phyloP scores from a whole-genome alignment of 1,140 invertebrate species.

The Hydropsyche tenuis region DNA sequence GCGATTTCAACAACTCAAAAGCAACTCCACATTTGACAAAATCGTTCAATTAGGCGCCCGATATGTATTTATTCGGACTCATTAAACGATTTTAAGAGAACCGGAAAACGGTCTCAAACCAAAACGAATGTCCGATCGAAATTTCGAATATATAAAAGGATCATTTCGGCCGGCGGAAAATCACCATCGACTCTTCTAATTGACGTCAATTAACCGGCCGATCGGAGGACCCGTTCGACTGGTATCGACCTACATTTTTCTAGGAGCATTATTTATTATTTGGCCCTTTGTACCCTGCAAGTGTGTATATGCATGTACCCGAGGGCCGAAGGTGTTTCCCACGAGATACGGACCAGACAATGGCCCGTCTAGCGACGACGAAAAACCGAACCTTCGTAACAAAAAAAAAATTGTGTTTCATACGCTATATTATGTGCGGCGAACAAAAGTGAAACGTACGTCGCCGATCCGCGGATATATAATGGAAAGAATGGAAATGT shows the following conservation, averaged over 20 bases:
- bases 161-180: too few species aligned
- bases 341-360: constrained; percentile 25
- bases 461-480: constrained; percentile 3
- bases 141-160: too few species aligned
- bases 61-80: too few species aligned
- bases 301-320: neutral
- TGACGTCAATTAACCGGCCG: neutral
- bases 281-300: neutral
- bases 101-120: too few species aligned
- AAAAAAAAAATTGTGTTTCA: constrained; percentile 4
- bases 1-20: too few species aligned
- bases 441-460: constrained; percentile 25
- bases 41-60: too few species aligned
- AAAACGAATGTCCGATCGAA: too few species aligned
- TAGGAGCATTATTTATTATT: neutral
- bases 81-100: too few species aligned
- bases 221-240: neutral
- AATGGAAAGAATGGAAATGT: neutral
- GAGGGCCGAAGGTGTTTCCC: constrained; percentile 18
- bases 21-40: too few species aligned
- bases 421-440: too few species aligned
- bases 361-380: neutral
- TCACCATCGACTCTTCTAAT: too few species aligned
- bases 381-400: neutral
- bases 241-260: constrained; percentile 19